A percentile compares a stretch with the other conserved stretches of the same genome.
These are phyloP conservation scores for Peromyscus eremicus DNA, from an alignment of 2,797 vertebrate genomes.

Conservation along the genomic window DNA sequence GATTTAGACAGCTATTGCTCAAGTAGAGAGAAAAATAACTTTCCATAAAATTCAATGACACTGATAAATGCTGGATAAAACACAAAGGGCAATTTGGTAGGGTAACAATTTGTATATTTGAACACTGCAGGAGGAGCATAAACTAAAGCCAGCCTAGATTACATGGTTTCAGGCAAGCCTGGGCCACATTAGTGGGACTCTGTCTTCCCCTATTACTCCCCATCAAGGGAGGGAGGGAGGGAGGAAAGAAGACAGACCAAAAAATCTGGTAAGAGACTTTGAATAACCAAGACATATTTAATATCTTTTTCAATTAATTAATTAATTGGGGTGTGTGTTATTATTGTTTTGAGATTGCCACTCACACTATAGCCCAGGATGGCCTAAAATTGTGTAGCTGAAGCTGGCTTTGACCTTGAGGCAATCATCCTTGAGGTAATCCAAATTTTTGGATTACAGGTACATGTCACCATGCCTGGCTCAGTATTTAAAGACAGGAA, in stretches of 20 bases:
- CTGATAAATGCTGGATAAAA: not conserved
- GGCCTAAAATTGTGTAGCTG: not conserved
- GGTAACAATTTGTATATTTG: not conserved
- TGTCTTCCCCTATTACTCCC: not conserved
- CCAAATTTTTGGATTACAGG: not conserved
- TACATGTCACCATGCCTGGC: not conserved
- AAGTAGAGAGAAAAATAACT: not conserved
- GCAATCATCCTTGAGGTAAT: not conserved
- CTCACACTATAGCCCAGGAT: not conserved
- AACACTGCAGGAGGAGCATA: not conserved
- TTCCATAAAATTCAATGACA: slow-evolving; percentile 16
- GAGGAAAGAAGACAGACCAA: too few species aligned
- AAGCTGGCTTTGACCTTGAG: not conserved
- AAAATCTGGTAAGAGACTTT: not conserved
- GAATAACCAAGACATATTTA: too few species aligned
- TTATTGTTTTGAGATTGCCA: not conserved
- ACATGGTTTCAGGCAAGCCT: too few species aligned
- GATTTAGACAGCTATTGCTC: not conserved
- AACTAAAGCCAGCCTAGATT: not conserved
- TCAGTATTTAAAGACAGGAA: not conserved
- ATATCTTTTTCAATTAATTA: not conserved
- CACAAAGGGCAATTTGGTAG: slow-evolving; percentile 5
- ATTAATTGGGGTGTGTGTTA: not conserved
- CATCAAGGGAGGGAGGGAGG: too few species aligned
- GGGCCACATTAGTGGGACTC: not conserved